phyloP scores from a whole-genome alignment of 1,140 invertebrate genomes.

The Listronotus bonariensis region DNA sequence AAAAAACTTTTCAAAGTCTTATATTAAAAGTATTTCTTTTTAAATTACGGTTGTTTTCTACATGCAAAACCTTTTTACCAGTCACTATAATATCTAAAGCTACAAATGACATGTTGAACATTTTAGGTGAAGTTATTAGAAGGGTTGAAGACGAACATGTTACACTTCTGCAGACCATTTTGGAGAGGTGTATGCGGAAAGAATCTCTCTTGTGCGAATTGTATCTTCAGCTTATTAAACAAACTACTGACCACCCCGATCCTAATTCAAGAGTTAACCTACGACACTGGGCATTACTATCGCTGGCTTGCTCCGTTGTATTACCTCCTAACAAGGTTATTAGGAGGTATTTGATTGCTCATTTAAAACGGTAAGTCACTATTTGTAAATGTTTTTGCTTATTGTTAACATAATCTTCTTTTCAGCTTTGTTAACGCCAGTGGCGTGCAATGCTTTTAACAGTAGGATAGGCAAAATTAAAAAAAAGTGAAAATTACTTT shows the following conservation, averaged over 20 bases:
- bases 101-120: no score
- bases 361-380: conserved; percentile 69
- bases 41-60: no score
- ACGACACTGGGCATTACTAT: conserved; percentile 91
- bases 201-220: conserved; percentile 88
- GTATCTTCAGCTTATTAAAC: conserved; percentile 90
- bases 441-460: no score
- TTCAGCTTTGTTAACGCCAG: no score
- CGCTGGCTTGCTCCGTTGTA: conserved; percentile 85
- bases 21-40: no score
- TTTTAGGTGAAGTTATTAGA: conserved; percentile 52
- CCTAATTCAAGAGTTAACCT: conserved; percentile 86
- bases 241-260: conserved; percentile 90
- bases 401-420: no score
- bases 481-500: no score
- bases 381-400: neutral
- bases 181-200: conserved; percentile 88
- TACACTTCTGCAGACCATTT: conserved; percentile 82
- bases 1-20: no score
- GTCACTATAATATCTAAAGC: no score
- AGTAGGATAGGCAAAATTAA: no score
- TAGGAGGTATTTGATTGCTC: conserved; percentile 87
- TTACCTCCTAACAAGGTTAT: conserved; percentile 82
- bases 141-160: conserved; percentile 85
- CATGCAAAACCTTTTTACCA: no score